Evolutionary conservation across 64 coral and sea anemone genomes (phyloP).

Genomic region (Anthopleura sola): DNA sequence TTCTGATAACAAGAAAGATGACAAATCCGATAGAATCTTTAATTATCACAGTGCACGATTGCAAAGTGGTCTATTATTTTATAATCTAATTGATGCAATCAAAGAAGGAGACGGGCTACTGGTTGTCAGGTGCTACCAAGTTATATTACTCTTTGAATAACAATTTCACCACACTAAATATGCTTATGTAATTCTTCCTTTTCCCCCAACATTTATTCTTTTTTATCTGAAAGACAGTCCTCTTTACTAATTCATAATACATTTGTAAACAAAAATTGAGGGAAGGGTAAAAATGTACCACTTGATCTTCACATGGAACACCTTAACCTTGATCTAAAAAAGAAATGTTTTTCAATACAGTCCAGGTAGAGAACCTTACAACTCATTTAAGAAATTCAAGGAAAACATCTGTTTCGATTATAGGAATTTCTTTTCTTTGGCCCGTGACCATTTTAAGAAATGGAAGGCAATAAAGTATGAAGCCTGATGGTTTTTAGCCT

Average conservation of each 20-base stretch:
- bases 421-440: no score
- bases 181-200: conserved; percentile 8
- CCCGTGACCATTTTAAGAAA: no score
- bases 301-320: conserved; percentile 66
- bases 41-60: neutral
- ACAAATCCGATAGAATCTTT: no score
- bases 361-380: neutral
- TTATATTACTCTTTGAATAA: neutral
- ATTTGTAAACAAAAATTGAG: no score
- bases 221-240: no score
- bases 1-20: no score
- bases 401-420: no score
- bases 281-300: conserved; percentile 33
- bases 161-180: neutral
- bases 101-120: neutral
- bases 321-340: conserved; percentile 57
- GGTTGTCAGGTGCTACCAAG: neutral
- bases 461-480: no score
- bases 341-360: neutral
- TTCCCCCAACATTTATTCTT: neutral
- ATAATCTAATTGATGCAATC: neutral
- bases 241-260: no score
- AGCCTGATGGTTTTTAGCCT: no score
- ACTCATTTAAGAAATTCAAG: neutral
- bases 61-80: neutral